phyloP scores from a whole-genome alignment of 2,113 vertebrate species.

The Phyllopteryx taeniolatus region DNA sequence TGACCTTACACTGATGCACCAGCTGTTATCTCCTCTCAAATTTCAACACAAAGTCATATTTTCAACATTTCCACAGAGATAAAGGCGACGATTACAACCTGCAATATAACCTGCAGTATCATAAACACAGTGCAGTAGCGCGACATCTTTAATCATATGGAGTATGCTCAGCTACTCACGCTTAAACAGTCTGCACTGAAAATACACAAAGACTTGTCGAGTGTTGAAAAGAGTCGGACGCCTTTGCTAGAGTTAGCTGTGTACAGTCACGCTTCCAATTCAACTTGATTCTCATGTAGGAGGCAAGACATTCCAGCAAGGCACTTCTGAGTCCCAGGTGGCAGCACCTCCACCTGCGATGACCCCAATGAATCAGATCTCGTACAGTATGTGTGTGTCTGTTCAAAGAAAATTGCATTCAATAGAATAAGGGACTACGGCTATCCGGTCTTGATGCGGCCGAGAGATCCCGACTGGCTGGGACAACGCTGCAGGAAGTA shows the following conservation, averaged over 20 bases:
- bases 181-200: constrained; percentile 19
- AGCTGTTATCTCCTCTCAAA: constrained; percentile 47
- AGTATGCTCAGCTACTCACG: constrained; percentile 32
- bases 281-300: constrained; percentile 6
- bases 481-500: too few species aligned
- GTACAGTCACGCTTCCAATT: constrained; percentile 19
- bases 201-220: constrained; percentile 11
- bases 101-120: constrained; percentile 53
- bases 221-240: constrained; percentile 6
- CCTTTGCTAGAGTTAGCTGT: constrained; percentile 22
- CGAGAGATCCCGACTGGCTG: too few species aligned
- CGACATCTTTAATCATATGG: constrained; percentile 52
- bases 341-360: constrained; percentile 4
- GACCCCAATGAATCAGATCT: constrained; percentile 19
- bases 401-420: constrained; percentile 37
- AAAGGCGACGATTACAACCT: constrained; percentile 17
- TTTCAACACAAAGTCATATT: constrained; percentile 20
- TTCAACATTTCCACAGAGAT: constrained; percentile 48
- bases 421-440: constrained; percentile 57
- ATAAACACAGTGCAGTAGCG: constrained; percentile 33
- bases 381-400: background rate
- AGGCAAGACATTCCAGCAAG: constrained; percentile 31
- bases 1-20: constrained; percentile 20
- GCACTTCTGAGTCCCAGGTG: constrained; percentile 13
- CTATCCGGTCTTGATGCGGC: constrained; percentile 7